Evolutionary conservation across 2,113 vertebrate genomes (phyloP).

Genomic region (Neotoma lepida): DNA sequence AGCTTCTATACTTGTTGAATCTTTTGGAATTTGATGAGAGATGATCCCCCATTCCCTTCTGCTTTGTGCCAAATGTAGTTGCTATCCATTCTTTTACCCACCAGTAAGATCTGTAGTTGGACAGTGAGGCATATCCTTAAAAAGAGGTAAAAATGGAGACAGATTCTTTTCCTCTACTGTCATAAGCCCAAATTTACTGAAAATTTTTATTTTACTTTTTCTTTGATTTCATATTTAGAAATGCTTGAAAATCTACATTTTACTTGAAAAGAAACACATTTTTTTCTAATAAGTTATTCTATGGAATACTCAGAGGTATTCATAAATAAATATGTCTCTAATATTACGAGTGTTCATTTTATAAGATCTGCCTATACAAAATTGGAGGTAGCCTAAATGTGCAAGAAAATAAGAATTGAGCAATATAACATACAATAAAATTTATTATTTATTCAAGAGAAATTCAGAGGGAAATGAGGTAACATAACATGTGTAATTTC

Average conservation of each 20-base stretch:
- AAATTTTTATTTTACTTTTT: not conserved
- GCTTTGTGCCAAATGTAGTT: not conserved
- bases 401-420: not conserved
- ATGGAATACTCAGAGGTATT: not conserved
- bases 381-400: not conserved
- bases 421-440: not conserved
- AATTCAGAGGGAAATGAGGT: not conserved
- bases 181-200: not conserved
- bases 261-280: not conserved
- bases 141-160: not conserved
- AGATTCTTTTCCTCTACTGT: not conserved
- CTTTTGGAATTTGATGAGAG: conserved; percentile 6
- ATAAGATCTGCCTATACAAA: not conserved
- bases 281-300: not conserved
- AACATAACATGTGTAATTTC: not conserved
- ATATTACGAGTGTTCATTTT: not conserved
- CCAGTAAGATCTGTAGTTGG: not conserved
- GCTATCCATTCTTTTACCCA: not conserved
- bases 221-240: conserved; percentile 20
- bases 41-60: not conserved
- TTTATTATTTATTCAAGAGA: conserved; percentile 21
- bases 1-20: not conserved
- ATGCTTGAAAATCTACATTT: not conserved
- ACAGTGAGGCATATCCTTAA: not conserved
- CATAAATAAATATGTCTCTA: conserved; percentile 9